Conservation (phyloP, 2,797 vertebrate species). For the Hypotaenidia philippensis region DNA sequence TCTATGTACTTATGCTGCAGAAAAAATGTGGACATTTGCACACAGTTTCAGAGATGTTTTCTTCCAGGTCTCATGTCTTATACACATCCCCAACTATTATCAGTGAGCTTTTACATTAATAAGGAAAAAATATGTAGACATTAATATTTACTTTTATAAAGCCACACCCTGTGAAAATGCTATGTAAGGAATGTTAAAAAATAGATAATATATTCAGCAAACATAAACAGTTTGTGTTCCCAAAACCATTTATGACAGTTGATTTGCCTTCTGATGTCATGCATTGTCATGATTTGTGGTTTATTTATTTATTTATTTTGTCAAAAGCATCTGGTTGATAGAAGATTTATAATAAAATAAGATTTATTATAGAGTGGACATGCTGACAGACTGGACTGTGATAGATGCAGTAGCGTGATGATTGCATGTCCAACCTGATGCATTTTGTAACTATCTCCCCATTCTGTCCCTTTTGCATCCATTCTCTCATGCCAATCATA, state of each 20-base stretch:
- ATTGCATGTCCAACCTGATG: conserved; percentile 12
- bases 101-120: neutral
- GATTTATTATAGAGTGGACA: neutral
- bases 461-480: neutral
- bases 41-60: neutral
- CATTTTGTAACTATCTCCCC: neutral
- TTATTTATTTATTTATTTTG: neutral
- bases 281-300: neutral
- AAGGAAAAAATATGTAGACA: neutral
- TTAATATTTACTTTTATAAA: neutral
- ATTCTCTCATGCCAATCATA: neutral
- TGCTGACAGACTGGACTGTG: neutral
- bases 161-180: neutral
- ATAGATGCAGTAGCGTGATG: neutral
- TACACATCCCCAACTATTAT: neutral
- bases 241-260: neutral
- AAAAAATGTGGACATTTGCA: neutral
- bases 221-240: neutral
- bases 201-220: neutral
- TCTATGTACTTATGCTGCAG: rapidly evolving
- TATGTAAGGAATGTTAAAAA: neutral
- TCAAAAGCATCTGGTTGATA: neutral
- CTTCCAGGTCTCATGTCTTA: neutral
- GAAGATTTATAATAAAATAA: neutral
- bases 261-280: neutral